phyloP scores from a whole-genome alignment of 1,140 invertebrate species.

The Matsumurasca onukii region DNA sequence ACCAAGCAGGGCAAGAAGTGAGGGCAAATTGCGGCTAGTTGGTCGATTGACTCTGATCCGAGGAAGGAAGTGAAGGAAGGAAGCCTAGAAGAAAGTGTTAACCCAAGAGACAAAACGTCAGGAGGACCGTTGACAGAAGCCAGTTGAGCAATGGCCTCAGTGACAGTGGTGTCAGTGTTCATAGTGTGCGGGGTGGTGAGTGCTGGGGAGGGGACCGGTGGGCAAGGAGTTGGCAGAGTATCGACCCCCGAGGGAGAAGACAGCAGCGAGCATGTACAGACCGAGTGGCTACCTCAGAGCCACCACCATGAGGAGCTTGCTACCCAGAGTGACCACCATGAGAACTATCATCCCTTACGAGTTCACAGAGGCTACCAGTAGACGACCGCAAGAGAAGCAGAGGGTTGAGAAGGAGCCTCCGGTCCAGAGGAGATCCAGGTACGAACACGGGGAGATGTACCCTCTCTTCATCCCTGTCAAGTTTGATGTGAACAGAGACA shows the following conservation, averaged over 20 bases:
- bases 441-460: slow-evolving; percentile 3
- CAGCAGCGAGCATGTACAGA: too few relatives aligned
- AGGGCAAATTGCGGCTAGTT: neutral
- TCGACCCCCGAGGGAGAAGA: too few relatives aligned
- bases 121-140: neutral
- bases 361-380: too few relatives aligned
- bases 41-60: slow-evolving; percentile 4
- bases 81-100: slow-evolving; percentile 15
- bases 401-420: neutral
- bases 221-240: neutral
- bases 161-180: neutral
- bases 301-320: neutral
- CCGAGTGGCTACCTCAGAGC: neutral
- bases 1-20: slow-evolving; percentile 11
- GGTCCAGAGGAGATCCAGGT: neutral
- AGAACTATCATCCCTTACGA: too few relatives aligned
- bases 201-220: neutral
- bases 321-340: too few relatives aligned
- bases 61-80: slow-evolving; percentile 10
- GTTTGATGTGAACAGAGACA: slow-evolving; percentile 9
- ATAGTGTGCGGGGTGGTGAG: neutral
- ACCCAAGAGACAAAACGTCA: neutral
- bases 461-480: slow-evolving; percentile 3
- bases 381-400: neutral
- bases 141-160: neutral